Base-by-base conservation (phyloP, 2,888 invertebrate species). In the Pseudococcus viburni region DNA sequence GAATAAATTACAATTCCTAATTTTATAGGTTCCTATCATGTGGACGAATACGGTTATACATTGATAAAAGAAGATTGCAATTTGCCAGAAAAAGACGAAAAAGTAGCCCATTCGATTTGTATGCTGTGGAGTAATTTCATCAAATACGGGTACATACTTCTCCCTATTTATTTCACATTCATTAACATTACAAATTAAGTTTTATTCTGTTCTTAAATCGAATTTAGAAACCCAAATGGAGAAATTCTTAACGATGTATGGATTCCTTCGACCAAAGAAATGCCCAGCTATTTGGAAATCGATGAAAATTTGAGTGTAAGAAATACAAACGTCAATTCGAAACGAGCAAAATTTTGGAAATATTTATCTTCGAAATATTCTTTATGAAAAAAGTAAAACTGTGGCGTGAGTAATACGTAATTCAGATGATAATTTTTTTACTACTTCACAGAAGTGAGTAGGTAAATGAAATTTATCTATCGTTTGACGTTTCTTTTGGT, bases 41-140 rank as follows among this genome's bases (percentile, higher is more conserved):
- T 33, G 17, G 73, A 73, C 17, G 73, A 73, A 33, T 73, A 73
- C 33, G 73, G 73, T 33, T 73, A 73, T 33, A 33, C 17, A 73
- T 15, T 33, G 5, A 17, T 33, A 17, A 73, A 73, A 17, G 17
- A 73, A 73, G 33, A 33, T 4, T 73, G 7, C 33, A 33, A 33
- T 17, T 73, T 73, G 17, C 15, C 73, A 12, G 73, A 33, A 73
- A 73, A 33, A 73, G 73, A 73, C 33, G 33, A 11, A 33, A 15
- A 73, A 73, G 33, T 73, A 17, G 17, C 73, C 12, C 15, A 73
- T 2, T 6, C 0, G 0, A 73, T 73, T 73, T 73, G 33, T 8
- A 73, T 33, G 15, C 33, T 73, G 6, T 73, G 73, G 73, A 33
- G 73, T 17, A 33, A 73, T 33, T 73, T 73, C 73, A 33, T 73